A percentile compares a stretch with the other conserved stretches of the same genome.
These are phyloP conservation scores for Limosa lapponica DNA, from an alignment of 2,797 vertebrate species.

Conservation along the genomic window DNA sequence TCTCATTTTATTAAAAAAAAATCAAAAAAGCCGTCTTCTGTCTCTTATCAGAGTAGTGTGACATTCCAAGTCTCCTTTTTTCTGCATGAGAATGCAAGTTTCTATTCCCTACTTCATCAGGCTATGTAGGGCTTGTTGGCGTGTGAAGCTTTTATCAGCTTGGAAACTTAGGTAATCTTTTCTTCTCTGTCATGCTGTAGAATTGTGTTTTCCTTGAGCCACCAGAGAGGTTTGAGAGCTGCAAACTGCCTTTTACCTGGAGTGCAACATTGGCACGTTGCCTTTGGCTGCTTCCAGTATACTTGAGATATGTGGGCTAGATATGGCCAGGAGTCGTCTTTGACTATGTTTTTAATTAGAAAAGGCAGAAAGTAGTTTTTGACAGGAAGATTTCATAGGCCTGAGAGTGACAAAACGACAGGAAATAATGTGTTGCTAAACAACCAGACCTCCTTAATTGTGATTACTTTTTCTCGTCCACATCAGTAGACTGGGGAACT, in stretches of 20 bases:
- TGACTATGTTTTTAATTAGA: background rate
- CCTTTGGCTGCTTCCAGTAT: background rate
- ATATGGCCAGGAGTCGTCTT: background rate
- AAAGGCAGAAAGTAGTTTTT: background rate
- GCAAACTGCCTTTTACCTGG: background rate
- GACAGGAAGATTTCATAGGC: background rate
- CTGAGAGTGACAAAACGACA: background rate
- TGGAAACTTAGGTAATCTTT: background rate
- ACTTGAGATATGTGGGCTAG: background rate
- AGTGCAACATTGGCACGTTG: background rate
- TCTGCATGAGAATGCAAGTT: background rate
- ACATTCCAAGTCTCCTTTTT: background rate
- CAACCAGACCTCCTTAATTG: background rate
- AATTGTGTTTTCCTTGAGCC: background rate
- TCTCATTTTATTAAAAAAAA: background rate
- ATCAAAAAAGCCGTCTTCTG: fast-evolving
- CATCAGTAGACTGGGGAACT: background rate
- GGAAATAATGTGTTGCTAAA: background rate
- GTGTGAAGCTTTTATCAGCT: background rate
- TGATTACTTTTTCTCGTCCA: background rate
- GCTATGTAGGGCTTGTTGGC: background rate
- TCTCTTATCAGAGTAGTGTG: background rate
- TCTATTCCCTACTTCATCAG: background rate
- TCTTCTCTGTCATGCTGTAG: background rate
- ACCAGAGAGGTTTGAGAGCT: background rate